phyloP scores from a whole-genome alignment of 2,797 vertebrate genomes.

The Pygocentrus nattereri region DNA sequence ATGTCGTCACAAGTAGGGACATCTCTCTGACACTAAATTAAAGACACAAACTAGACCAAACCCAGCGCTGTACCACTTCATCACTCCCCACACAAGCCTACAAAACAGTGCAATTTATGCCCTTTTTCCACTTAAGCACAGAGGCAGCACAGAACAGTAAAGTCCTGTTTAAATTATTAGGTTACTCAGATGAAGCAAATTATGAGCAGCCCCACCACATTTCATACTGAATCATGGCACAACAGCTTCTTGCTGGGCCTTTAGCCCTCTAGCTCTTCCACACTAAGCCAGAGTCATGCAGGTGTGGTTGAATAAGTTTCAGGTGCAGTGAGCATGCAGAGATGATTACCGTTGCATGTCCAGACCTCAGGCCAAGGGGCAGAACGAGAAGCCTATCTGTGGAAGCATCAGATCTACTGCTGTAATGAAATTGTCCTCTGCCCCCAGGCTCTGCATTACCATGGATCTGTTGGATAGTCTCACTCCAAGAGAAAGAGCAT shows the following conservation, averaged over 20 bases:
- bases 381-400: conserved; percentile 61
- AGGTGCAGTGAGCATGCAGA: neutral
- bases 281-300: conserved; percentile 1
- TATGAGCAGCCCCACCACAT: neutral
- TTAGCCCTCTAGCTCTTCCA: neutral
- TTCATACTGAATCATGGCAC: neutral
- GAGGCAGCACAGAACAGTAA: conserved; percentile 7
- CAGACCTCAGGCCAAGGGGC: conserved; percentile 20
- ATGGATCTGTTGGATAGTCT: conserved; percentile 82
- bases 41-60: neutral
- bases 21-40: neutral
- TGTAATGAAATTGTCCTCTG: conserved; percentile 81
- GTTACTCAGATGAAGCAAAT: conserved; percentile 4
- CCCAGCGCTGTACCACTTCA: neutral
- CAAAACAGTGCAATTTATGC: neutral
- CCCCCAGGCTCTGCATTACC: conserved; percentile 77
- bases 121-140: neutral
- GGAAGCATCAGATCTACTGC: conserved; percentile 57
- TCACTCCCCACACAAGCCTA: neutral
- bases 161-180: neutral
- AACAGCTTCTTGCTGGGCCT: neutral
- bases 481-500: conserved; percentile 73
- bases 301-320: neutral
- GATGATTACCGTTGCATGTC: neutral
- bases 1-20: neutral